Conservation (phyloP, 2,888 invertebrate genomes). For the Torymus auratus region DNA sequence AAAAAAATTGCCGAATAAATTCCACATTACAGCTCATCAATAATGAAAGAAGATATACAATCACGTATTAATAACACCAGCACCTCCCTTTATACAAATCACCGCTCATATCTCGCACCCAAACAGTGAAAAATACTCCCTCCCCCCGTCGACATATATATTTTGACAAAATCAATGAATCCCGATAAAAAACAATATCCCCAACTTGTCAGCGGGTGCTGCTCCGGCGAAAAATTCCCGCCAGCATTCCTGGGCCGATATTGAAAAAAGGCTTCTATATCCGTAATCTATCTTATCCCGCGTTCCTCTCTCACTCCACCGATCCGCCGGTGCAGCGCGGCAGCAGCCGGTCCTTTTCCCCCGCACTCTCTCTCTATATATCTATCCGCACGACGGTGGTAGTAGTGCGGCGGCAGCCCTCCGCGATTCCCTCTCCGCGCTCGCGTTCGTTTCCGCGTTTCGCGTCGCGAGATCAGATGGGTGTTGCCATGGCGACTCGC, state of each 20-base stretch:
- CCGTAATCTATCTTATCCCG: constrained; percentile 42
- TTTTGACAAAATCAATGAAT: too few relatives aligned
- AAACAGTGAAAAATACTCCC: too few relatives aligned
- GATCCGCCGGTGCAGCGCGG: neutral
- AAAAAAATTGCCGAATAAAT: too few relatives aligned
- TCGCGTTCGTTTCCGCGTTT: constrained; percentile 24
- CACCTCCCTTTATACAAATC: too few relatives aligned
- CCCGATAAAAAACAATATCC: neutral
- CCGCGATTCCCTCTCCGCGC: neutral
- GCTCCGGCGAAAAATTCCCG: constrained; percentile 3
- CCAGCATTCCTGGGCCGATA: constrained; percentile 34
- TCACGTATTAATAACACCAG: too few relatives aligned
- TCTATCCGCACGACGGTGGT: neutral
- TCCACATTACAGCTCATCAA: too few relatives aligned
- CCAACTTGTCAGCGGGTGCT: neutral
- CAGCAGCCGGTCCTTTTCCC: neutral
- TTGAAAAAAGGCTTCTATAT: constrained; percentile 40
- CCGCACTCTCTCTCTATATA: neutral
- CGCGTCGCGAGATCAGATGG: constrained; percentile 43
- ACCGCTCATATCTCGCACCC: too few relatives aligned
- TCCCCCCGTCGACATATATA: too few relatives aligned
- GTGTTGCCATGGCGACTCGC: constrained; percentile 50
- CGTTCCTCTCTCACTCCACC: neutral
- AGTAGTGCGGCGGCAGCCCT: neutral
- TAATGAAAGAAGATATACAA: too few relatives aligned